Percentiles rank a stretch among this genome's conserved stretches.
Evolutionary conservation across 1,140 invertebrate genomes (phyloP).

Genomic region (Apis florea): DNA sequence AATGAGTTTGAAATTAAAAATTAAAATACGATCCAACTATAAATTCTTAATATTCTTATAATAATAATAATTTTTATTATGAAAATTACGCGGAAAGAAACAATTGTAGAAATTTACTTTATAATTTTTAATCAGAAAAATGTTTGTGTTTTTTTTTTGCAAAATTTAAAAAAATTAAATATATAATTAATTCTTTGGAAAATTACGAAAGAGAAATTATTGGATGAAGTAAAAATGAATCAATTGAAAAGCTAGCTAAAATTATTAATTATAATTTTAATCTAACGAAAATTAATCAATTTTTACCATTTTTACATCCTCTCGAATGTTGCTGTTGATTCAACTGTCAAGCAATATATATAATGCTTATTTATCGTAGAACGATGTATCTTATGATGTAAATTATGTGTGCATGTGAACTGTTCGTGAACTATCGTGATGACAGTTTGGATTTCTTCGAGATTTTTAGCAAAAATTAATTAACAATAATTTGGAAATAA

Average conservation of each 20-base stretch:
- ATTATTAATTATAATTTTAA: too few relatives aligned
- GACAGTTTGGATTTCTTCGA: constrained; percentile 36
- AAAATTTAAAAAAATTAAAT: too few relatives aligned
- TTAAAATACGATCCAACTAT: too few relatives aligned
- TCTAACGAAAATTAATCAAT: too few relatives aligned
- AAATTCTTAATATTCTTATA: not conserved
- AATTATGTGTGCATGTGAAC: not conserved
- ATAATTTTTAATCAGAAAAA: too few relatives aligned
- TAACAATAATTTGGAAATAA: too few relatives aligned
- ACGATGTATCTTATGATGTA: not conserved
- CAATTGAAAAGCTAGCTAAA: too few relatives aligned
- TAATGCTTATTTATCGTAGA: constrained; percentile 29
- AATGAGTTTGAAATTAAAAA: not conserved
- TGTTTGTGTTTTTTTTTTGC: too few relatives aligned
- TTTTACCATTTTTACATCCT: too few relatives aligned
- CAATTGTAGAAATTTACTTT: not conserved
- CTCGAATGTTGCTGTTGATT: not conserved
- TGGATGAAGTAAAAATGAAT: too few relatives aligned
- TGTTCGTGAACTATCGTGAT: constrained; percentile 16
- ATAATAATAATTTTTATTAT: not conserved
- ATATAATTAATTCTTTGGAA: too few relatives aligned
- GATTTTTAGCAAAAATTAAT: not conserved
- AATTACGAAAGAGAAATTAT: too few relatives aligned
- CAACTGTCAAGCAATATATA: not conserved
- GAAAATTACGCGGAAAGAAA: not conserved